Base-by-base conservation (phyloP, 2,797 vertebrate species). In the Prunella strophiata region DNA sequence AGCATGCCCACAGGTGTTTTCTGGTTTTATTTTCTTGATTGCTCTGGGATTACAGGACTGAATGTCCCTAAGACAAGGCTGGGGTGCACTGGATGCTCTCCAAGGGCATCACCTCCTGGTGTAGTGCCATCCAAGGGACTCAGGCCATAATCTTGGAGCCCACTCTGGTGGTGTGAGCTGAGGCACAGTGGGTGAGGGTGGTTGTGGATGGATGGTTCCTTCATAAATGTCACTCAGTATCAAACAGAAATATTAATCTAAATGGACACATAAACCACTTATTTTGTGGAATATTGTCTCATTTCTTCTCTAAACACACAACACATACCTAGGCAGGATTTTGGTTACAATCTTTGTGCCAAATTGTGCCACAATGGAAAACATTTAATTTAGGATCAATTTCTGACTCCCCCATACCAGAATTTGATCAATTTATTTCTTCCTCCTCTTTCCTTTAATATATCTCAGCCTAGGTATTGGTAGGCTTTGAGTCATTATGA, bases 101-200 rank as follows among this genome's bases (percentile, higher is more conserved):
- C 38, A 42, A 23, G 45, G 65, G 13, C 26, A 11, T 91, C 27
- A 9, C 7, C 42, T 75, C 18, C 38, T 87, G n/a, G 5, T 32
- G 27, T 29, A 4, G 25, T 32, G 73, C 50, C 7, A 16, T 62
- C 23, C 16, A 3, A 32, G 43, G 51, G 5, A 6, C 25, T 13
- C 1, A 2, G 15, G 13, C 43, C 4, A 0, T 30, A 0, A 5
- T 29, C 12, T 21, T 52, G 29, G 32, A 73, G 34, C 42, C 11
- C 4, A 3, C 3, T 15, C 19, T 76, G 77, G 34, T 34, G 34
- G 7, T 55, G 36, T 58, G 77, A 75, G 43, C 47, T 71, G 66
- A 32, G 50, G 20, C 9, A 2, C 0, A 0, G 5, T 29, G 18
- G 4, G 5, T 29, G 19, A 50, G 34, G 42, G 7, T 34, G 47